Percentiles rank a stretch among this genome's conserved stretches.
Evolutionary conservation across 2,797 vertebrate genomes (phyloP).

Genomic region (Cygnus olor): DNA sequence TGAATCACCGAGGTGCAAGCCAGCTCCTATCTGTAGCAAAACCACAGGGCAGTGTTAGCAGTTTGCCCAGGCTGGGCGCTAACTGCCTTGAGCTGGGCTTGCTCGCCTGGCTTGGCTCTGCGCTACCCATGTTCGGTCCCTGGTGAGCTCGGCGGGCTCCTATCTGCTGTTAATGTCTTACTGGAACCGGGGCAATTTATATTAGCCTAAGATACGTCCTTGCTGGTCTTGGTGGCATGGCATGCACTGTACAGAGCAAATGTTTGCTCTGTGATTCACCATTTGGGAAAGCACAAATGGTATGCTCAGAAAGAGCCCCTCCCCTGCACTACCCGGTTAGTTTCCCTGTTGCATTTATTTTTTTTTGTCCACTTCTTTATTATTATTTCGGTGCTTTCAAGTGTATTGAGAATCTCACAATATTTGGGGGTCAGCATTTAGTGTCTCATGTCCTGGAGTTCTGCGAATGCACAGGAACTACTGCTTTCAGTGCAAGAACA

Average conservation of each 20-base stretch:
- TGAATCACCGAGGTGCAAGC: constrained; percentile 24
- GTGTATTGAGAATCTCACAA: neutral
- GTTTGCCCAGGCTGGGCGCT: constrained; percentile 10
- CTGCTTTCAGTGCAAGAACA: neutral
- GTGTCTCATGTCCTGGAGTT: neutral
- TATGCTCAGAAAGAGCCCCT: neutral
- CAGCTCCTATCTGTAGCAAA: constrained; percentile 7
- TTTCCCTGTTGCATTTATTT: neutral
- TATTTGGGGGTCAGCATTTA: neutral
- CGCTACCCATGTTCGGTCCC: neutral
- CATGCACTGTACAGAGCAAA: neutral
- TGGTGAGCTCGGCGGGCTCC: neutral
- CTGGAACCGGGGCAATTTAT: constrained; percentile 1
- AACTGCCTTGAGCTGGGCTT: neutral
- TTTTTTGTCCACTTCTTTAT: neutral
- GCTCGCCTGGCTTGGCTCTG: neutral
- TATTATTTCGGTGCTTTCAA: neutral
- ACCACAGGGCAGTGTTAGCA: neutral
- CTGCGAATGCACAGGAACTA: neutral
- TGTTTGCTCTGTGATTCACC: constrained; percentile 21
- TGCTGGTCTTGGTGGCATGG: neutral
- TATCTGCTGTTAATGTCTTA: constrained; percentile 36
- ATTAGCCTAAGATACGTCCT: constrained; percentile 20
- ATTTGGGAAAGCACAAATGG: neutral
- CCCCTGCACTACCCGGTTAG: neutral